Conservation (phyloP, 2,888 invertebrate species). For the Polymixis lichenea region DNA sequence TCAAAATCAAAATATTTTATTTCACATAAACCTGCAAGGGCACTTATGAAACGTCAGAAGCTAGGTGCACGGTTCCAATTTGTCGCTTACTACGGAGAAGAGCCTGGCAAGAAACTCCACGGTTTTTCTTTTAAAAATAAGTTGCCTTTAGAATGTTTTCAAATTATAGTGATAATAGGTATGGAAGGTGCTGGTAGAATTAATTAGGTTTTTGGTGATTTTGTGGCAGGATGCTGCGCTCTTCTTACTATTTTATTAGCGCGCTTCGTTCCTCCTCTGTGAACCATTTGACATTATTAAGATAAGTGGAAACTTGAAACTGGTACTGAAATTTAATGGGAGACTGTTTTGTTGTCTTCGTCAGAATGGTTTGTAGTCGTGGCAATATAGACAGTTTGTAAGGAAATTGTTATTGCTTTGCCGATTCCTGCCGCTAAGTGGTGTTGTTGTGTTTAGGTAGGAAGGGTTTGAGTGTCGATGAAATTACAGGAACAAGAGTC, state of each 20-base stretch:
- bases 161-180: too few species aligned
- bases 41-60: too few species aligned
- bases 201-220: too few species aligned
- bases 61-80: too few species aligned
- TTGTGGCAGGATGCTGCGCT: neutral
- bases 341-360: slow-evolving; percentile 23
- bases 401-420: slow-evolving; percentile 42
- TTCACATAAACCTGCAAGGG: too few species aligned
- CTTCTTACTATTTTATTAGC: slow-evolving; percentile 41
- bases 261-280: slow-evolving; percentile 19
- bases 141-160: too few species aligned
- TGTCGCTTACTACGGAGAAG: too few species aligned
- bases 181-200: too few species aligned
- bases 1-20: too few species aligned
- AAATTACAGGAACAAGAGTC: neutral
- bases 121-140: too few species aligned
- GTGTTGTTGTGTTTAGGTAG: neutral
- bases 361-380: neutral
- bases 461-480: neutral
- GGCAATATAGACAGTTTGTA: neutral
- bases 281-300: slow-evolving; percentile 45
- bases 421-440: slow-evolving; percentile 20
- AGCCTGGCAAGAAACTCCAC: too few species aligned
- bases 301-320: slow-evolving; percentile 37
- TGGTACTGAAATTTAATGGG: slow-evolving; percentile 21